These are phyloP conservation scores for Trissoscelio sp. DNA, from an alignment of 2,888 invertebrate species.

Conservation along the genomic window DNA sequence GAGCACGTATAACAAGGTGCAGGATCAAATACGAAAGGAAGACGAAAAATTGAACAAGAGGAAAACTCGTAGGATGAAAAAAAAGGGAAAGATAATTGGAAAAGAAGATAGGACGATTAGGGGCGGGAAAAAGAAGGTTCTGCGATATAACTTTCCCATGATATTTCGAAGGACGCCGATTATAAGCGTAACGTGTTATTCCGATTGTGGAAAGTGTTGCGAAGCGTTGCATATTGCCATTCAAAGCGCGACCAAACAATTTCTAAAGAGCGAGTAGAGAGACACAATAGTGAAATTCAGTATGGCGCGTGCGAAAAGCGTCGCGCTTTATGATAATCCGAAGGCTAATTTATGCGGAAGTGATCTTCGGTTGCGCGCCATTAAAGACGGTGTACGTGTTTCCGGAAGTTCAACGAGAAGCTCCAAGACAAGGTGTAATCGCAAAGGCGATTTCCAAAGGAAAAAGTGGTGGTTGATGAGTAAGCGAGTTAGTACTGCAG, in stretches of 20 bases:
- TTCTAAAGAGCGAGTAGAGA: conserved; percentile 51
- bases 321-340: conserved; percentile 51
- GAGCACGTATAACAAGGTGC: conserved; percentile 30
- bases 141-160: conserved; percentile 44
- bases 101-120: neutral
- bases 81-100: conserved; percentile 22
- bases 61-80: no score
- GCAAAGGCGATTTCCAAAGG: neutral
- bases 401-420: conserved; percentile 28
- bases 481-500: conserved; percentile 1
- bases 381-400: conserved; percentile 20
- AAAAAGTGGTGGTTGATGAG: neutral
- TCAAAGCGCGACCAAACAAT: conserved; percentile 45
- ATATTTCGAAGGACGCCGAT: conserved; percentile 32
- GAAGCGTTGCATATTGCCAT: conserved; percentile 40
- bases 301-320: conserved; percentile 52
- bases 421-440: conserved; percentile 28
- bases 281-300: conserved; percentile 57
- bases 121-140: conserved; percentile 1
- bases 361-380: conserved; percentile 18
- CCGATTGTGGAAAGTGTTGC: conserved; percentile 55
- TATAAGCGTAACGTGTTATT: conserved; percentile 37
- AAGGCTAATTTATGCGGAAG: conserved; percentile 60
- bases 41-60: conserved; percentile 20
- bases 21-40: conserved; percentile 2